Conservation (phyloP, 2,888 invertebrate species). For the Hydriomena furcata region DNA sequence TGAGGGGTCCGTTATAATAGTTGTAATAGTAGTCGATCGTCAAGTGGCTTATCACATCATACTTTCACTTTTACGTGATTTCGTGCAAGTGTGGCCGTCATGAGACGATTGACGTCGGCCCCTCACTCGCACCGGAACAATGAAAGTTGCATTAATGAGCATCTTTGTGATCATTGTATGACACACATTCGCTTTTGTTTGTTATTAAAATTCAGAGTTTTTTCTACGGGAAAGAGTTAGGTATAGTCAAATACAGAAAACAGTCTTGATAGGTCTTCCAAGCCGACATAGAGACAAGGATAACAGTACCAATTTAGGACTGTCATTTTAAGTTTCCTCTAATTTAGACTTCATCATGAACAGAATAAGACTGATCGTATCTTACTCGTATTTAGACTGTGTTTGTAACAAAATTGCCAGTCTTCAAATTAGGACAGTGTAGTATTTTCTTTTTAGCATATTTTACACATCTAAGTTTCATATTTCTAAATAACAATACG, state of each 20-base stretch:
- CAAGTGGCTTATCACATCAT: constrained; percentile 63
- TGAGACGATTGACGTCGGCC: constrained; percentile 50
- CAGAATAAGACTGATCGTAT: no score
- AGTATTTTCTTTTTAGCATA: no score
- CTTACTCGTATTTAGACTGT: no score
- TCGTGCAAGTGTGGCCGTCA: constrained; percentile 62
- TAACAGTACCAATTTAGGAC: no score
- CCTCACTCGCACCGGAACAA: constrained; percentile 64
- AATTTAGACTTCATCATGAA: no score
- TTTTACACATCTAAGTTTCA: no score
- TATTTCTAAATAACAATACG: no score
- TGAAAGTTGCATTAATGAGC: constrained; percentile 69
- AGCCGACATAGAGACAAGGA: no score
- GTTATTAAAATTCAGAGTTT: not conserved
- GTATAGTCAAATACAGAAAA: not conserved
- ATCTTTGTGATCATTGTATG: constrained; percentile 43
- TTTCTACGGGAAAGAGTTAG: not conserved
- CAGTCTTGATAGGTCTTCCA: not conserved
- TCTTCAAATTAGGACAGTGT: no score
- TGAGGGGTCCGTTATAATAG: constrained; percentile 31
- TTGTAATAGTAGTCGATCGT: constrained; percentile 41
- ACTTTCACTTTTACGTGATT: constrained; percentile 80
- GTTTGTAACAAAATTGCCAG: no score
- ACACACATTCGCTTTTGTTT: constrained; percentile 42
- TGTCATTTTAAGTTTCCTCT: no score